These are phyloP conservation scores for Pipa parva DNA, from an alignment of 2,113 vertebrate species.

Conservation along the genomic window DNA sequence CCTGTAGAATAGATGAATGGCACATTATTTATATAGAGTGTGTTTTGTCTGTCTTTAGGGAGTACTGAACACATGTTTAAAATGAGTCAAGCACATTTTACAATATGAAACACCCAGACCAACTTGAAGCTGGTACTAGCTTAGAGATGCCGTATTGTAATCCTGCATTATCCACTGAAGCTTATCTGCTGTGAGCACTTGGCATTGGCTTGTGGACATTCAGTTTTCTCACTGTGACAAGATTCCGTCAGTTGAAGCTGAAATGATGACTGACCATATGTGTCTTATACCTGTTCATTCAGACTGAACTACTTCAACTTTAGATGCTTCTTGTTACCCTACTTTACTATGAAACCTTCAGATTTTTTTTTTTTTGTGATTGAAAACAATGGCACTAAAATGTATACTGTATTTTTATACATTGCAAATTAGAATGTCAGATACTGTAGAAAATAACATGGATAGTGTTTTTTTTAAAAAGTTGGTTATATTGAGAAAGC, in stretches of 20 bases:
- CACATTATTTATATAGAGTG: too few species aligned
- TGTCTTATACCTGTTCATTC: neutral
- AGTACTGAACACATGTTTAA: conserved; percentile 9
- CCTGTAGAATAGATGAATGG: too few species aligned
- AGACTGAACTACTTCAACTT: neutral
- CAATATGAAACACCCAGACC: conserved; percentile 9
- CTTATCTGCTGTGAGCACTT: conserved; percentile 16
- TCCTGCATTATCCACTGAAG: conserved; percentile 26
- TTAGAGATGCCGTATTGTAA: conserved; percentile 16
- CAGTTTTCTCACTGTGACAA: conserved; percentile 15
- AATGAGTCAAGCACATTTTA: conserved; percentile 2
- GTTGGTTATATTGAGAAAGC: too few species aligned
- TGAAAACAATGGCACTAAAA: too few species aligned
- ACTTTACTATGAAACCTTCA: too few species aligned
- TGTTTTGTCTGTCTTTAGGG: conserved; percentile 7
- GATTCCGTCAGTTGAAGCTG: conserved; percentile 3
- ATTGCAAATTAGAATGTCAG: too few species aligned
- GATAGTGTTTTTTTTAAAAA: too few species aligned
- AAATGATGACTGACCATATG: conserved; percentile 19
- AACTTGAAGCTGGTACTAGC: conserved; percentile 24
- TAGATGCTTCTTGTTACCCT: too few species aligned
- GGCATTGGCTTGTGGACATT: conserved; percentile 14
- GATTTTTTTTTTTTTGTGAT: too few species aligned
- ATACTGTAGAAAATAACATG: too few species aligned
- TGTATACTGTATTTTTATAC: too few species aligned